Percentiles rank a stretch among this genome's conserved stretches.
phyloP scores from a whole-genome alignment of 2,888 invertebrate species.

The Leptinotarsa rubiginosa region DNA sequence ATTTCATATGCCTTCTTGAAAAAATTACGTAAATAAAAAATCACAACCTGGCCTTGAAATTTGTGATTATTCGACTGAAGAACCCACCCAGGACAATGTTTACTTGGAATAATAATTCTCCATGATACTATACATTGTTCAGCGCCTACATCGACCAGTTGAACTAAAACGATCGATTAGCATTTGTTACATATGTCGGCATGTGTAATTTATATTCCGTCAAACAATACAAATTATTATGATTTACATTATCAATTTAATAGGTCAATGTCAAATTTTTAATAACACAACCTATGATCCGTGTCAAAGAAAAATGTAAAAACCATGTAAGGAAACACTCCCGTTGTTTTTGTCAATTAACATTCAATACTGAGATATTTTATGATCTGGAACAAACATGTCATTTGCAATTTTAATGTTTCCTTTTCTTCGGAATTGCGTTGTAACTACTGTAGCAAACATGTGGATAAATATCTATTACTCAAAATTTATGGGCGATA shows the following conservation, averaged over 20 bases:
- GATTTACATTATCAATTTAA: constrained; percentile 46
- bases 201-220: constrained; percentile 45
- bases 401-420: constrained; percentile 15
- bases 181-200: constrained; percentile 47
- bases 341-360: constrained; percentile 19
- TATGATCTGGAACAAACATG: background rate
- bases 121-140: constrained; percentile 37
- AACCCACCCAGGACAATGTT: background rate
- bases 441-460: background rate
- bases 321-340: constrained; percentile 22
- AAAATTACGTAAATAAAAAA: no score
- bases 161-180: constrained; percentile 40
- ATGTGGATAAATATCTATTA: background rate
- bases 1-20: no score
- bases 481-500: no score
- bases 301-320: constrained; percentile 26
- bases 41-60: no score
- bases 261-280: constrained; percentile 44
- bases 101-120: background rate
- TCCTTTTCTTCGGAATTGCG: background rate
- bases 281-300: constrained; percentile 2
- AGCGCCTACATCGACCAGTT: constrained; percentile 40
- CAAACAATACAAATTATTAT: constrained; percentile 47
- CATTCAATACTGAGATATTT: constrained; percentile 23
- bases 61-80: background rate